Conservation (phyloP, 2,888 invertebrate species). For the Eudasyphora cyanicolor region DNA sequence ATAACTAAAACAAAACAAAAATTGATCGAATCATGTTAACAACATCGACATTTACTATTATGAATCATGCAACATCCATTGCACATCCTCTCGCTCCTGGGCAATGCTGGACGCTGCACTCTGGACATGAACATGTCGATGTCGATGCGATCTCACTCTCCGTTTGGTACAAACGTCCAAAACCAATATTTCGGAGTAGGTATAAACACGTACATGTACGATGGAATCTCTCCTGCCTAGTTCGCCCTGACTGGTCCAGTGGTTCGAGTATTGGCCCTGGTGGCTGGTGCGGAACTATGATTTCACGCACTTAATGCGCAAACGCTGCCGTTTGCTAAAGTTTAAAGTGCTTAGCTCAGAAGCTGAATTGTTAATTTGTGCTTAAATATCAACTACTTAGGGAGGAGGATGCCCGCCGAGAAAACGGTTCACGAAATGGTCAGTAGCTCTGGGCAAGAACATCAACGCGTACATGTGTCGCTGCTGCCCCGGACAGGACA, state of each 20-base stretch:
- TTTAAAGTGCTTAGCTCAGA: conserved; percentile 18
- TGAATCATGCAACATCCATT: conserved; percentile 25
- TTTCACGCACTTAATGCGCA: background rate
- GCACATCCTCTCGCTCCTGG: background rate
- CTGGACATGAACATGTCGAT: background rate
- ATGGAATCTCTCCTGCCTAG: too few species aligned
- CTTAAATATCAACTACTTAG: conserved; percentile 32
- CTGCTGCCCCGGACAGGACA: conserved; percentile 34
- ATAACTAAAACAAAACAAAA: conserved; percentile 16
- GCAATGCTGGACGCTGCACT: background rate
- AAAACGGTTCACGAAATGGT: background rate
- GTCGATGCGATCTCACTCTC: conserved; percentile 1
- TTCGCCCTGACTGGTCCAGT: background rate
- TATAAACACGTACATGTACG: background rate
- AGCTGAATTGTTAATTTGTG: background rate
- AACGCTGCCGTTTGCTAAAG: background rate
- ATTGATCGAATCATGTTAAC: conserved; percentile 47
- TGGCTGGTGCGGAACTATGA: background rate
- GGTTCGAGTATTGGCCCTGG: too few species aligned
- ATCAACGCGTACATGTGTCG: conserved; percentile 42
- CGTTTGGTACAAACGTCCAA: background rate
- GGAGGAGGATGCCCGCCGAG: background rate
- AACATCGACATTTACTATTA: conserved; percentile 22
- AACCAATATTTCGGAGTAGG: background rate
- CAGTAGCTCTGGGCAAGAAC: conserved; percentile 16